Conservation (phyloP, 2,797 vertebrate species). For the Kryptopterus vitreolus region DNA sequence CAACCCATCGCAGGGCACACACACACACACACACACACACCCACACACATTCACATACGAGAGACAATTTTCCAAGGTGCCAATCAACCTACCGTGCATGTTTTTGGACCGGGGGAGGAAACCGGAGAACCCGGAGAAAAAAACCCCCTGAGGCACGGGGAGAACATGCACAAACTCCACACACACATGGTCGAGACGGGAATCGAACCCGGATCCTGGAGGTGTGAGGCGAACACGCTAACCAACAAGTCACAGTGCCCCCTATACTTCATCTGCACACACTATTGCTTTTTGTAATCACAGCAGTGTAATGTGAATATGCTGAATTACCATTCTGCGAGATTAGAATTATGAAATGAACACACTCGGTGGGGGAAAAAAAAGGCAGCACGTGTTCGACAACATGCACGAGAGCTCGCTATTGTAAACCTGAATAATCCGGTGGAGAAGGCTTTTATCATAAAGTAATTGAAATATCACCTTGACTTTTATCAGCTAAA, state of each 20-base stretch:
- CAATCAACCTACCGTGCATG: no score
- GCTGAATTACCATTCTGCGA: neutral
- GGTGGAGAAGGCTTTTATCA: neutral
- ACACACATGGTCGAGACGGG: no score
- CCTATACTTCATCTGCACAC: neutral
- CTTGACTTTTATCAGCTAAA: neutral
- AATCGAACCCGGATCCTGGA: no score
- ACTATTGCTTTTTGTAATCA: neutral
- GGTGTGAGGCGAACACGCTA: no score
- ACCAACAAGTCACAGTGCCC: neutral
- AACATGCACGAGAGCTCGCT: neutral
- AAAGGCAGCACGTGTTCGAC: neutral
- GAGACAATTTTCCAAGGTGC: no score
- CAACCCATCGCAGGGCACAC: no score
- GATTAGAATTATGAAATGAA: constrained; percentile 12
- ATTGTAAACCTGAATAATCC: neutral
- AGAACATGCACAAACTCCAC: no score
- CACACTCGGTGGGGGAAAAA: neutral
- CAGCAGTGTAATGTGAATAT: neutral
- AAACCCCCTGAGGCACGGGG: no score
- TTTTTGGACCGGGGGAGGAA: no score
- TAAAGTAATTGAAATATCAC: neutral
- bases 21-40: no score
- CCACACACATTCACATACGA: no score
- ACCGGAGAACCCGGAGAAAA: no score